Evolutionary conservation across 2,113 vertebrate genomes (phyloP), one percentile per base, ranked within the genome.

Genomic region (Sminthopsis crassicaudata): DNA sequence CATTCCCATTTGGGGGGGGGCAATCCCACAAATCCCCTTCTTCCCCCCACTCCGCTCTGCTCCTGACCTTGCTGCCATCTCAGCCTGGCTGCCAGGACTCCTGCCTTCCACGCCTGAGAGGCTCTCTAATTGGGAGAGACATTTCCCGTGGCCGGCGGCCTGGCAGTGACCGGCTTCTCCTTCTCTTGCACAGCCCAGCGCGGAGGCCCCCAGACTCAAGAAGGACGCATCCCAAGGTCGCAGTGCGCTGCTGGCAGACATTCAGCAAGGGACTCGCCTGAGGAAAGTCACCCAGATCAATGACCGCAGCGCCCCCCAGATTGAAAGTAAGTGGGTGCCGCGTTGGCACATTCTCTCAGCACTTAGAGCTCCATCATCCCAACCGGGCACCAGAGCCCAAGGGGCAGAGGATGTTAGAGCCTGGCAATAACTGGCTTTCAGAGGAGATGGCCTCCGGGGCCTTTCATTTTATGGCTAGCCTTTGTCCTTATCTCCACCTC

Each of bases 221-320:
- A 98, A 97, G 95, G 97, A 98, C 94, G 98, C 98, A 22, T 98
- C 97, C 93, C 99, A 98, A 98, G 99, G 99, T 46, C 99, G 99
- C 52, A 99, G 96, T 0, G 99, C 99, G 0, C 98, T 99, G 84
- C 76, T 99, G 96, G 98, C 99, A 1, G 99, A 99, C 54, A 99
- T 99, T 98, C 99, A 99, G 96, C 99, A 99, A 98, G 99, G 99
- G 97, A 97, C 99, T 94, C 99, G 98, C 90, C 98, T 99, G 2
- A 99, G 98, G 90, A 99, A 99, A 97, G 99, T 99, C 96, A 97
- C 98, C 0, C 99, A 99, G 94, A 97, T 99, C 98, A 99, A 99
- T 3, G 99, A 99, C 98, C 99, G 99, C 90, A 99, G 99, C 0
- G 98, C 99, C 9, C 99, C 99, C 0, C 97, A 98, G 23, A 97